Conservation (phyloP, 1,140 invertebrate genomes). For the Brachionus manjavacas region DNA sequence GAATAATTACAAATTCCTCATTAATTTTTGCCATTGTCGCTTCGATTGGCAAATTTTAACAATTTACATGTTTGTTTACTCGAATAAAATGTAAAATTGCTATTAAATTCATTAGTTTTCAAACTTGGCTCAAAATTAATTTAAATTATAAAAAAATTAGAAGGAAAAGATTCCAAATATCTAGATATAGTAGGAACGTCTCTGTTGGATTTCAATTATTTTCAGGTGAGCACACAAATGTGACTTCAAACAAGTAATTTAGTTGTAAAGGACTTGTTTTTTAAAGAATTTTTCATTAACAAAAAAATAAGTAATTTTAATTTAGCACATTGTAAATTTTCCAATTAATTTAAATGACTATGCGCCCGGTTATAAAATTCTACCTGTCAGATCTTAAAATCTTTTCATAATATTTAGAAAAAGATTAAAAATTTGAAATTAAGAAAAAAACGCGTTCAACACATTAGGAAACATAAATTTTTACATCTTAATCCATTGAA, state of each 20-base stretch:
- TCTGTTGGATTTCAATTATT: not conserved
- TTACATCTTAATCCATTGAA: not conserved
- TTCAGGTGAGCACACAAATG: not conserved
- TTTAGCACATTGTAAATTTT: not conserved
- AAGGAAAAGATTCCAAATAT: not conserved
- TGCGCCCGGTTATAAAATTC: not conserved
- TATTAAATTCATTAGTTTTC: conserved; percentile 1
- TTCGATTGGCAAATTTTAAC: not conserved
- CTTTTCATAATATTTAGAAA: not conserved
- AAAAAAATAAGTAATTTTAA: not conserved
- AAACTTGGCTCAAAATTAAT: not conserved
- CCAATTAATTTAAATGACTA: not conserved
- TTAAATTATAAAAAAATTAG: not conserved
- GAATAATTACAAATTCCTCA: not conserved
- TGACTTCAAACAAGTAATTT: not conserved
- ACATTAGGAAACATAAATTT: not conserved
- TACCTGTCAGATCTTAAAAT: not conserved
- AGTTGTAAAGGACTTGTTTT: not conserved
- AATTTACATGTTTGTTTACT: not conserved
- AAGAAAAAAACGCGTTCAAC: not conserved
- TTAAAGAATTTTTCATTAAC: not conserved
- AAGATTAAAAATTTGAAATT: not conserved
- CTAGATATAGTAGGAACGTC: not conserved
- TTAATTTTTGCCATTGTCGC: not conserved
- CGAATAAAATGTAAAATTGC: not conserved